These are phyloP conservation scores for Taxidea taxus DNA, from an alignment of 2,113 vertebrate species.

Conservation along the genomic window DNA sequence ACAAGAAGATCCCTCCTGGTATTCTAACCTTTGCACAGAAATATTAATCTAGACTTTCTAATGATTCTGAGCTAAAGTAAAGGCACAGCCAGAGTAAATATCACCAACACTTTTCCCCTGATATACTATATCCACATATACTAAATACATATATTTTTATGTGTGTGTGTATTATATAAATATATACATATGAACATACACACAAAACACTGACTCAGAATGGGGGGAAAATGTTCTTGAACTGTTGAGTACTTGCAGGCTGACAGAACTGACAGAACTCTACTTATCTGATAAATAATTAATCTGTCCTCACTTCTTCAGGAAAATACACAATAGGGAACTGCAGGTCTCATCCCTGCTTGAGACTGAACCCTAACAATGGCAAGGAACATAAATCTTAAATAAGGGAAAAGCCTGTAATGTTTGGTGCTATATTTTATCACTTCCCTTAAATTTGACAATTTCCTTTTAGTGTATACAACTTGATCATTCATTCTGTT, in stretches of 20 bases:
- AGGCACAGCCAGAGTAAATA: not conserved
- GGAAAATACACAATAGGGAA: constrained; percentile 35
- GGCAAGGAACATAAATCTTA: not conserved
- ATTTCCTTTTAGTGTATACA: constrained; percentile 15
- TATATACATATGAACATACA: not conserved
- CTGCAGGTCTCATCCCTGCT: not conserved
- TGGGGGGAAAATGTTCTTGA: not conserved
- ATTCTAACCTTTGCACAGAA: not conserved
- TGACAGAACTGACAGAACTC: not conserved
- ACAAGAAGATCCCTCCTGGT: not conserved
- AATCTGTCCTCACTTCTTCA: not conserved
- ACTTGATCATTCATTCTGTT: constrained; percentile 33
- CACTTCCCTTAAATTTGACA: constrained; percentile 24
- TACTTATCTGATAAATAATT: constrained; percentile 29
- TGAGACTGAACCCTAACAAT: constrained; percentile 27
- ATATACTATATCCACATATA: not conserved
- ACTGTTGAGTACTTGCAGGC: not conserved
- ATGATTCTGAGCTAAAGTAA: not conserved
- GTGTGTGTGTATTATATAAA: not conserved
- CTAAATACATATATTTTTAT: not conserved
- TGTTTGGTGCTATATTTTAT: constrained; percentile 5
- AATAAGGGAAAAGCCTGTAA: constrained; percentile 16
- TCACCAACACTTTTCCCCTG: not conserved
- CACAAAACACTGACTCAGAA: not conserved
- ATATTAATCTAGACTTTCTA: not conserved